Percentiles rank a stretch among this genome's conserved stretches.
These are phyloP conservation scores for Gallinago jamesoni DNA, from an alignment of 2,113 vertebrate species.

Conservation along the genomic window DNA sequence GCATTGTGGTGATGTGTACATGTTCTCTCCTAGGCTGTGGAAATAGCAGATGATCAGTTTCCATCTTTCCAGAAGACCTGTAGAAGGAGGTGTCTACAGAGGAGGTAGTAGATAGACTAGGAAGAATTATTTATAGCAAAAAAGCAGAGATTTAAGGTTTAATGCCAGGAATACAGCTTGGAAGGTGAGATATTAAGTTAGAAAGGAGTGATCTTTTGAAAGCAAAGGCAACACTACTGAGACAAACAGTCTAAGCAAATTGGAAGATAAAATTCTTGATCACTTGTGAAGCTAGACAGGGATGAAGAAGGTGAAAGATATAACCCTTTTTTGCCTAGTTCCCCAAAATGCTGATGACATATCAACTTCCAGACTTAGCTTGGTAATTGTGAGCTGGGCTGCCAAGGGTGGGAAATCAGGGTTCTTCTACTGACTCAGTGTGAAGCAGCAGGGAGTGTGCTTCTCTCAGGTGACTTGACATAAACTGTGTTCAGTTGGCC, in stretches of 20 bases:
- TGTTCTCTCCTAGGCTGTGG: neutral
- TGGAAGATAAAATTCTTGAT: neutral
- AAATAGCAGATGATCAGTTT: neutral
- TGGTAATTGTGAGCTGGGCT: neutral
- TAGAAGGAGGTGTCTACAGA: neutral
- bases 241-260: neutral
- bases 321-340: neutral
- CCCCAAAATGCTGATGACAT: neutral
- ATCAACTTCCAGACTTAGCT: neutral
- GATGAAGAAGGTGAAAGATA: neutral
- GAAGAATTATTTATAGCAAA: neutral
- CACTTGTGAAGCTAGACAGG: neutral
- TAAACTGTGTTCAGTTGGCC: neutral
- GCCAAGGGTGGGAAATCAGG: neutral
- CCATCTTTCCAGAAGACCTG: neutral
- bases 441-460: neutral
- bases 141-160: neutral
- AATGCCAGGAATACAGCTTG: neutral
- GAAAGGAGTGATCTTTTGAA: neutral
- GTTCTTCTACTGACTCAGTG: neutral
- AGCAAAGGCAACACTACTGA: neutral
- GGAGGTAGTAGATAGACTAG: neutral
- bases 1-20: no score
- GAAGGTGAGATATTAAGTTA: neutral
- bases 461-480: neutral